A percentile compares a stretch with the other conserved stretches of the same genome.
Conservation (phyloP, 2,113 vertebrate species). For the Ranitomeya variabilis region DNA sequence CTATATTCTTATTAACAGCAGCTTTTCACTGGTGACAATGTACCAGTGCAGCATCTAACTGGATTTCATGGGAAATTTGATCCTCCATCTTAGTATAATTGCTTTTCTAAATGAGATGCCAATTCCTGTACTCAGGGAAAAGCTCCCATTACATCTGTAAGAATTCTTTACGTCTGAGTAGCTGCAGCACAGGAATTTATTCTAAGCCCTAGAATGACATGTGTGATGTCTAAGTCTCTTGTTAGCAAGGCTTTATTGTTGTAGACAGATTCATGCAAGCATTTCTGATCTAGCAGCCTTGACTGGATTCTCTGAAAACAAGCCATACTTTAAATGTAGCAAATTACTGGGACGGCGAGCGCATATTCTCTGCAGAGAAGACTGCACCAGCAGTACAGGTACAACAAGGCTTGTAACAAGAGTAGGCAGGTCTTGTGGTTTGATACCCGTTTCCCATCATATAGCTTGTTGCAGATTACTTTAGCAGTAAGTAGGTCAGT, state of each 20-base stretch:
- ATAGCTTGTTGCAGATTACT: constrained; percentile 23
- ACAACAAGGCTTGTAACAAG: not conserved
- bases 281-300: constrained; percentile 23
- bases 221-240: constrained; percentile 2
- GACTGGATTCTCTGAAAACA: constrained; percentile 1
- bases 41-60: not conserved
- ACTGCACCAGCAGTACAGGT: not conserved
- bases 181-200: constrained; percentile 1
- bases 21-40: constrained; percentile 14
- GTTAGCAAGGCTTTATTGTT: constrained; percentile 17
- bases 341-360: not conserved
- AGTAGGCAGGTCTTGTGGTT: constrained; percentile 1
- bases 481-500: constrained; percentile 31
- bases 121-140: not conserved
- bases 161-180: constrained; percentile 13
- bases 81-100: constrained; percentile 31
- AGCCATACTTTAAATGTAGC: not conserved
- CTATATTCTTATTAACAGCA: constrained; percentile 3
- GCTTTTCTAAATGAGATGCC: constrained; percentile 13
- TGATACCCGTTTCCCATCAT: not conserved
- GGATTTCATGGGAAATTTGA: constrained; percentile 30
- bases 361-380: not conserved
- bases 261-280: constrained; percentile 18
- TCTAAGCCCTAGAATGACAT: constrained; percentile 12
- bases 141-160: constrained; percentile 27